A percentile compares a stretch with the other conserved stretches of the same genome.
Evolutionary conservation across 2,113 vertebrate genomes (phyloP).

Genomic region (Crypturellus undulatus): DNA sequence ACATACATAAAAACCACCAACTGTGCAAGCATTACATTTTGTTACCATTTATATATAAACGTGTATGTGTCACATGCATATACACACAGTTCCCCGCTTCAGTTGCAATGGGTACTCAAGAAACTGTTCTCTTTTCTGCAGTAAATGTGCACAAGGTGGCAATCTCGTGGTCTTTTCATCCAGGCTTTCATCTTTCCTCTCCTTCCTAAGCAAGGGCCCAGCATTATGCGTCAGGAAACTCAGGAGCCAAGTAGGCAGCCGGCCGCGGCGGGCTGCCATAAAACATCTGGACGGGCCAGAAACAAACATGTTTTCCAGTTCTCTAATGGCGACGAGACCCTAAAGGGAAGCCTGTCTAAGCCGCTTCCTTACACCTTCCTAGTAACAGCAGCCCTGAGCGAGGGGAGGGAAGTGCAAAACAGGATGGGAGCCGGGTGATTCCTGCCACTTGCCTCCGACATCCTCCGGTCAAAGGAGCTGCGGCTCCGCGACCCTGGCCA

Average conservation of each 20-base stretch:
- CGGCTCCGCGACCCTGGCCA: conserved; percentile 29
- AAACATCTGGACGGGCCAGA: conserved; percentile 48
- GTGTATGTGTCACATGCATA: accelerated
- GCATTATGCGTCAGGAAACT: conserved; percentile 19
- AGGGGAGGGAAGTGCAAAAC: conserved; percentile 68
- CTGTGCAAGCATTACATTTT: not conserved
- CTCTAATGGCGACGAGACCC: conserved; percentile 53
- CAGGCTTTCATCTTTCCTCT: conserved; percentile 23
- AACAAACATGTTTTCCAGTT: conserved; percentile 51
- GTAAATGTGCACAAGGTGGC: accelerated
- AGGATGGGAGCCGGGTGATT: conserved; percentile 65
- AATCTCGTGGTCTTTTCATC: not conserved
- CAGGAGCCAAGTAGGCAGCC: not conserved
- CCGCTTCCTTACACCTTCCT: conserved; percentile 78
- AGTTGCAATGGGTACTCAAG: not conserved
- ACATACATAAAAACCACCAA: not conserved
- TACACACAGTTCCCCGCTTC: not conserved
- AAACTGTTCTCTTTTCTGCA: not conserved
- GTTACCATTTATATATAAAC: not conserved
- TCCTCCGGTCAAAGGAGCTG: conserved; percentile 70
- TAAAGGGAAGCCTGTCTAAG: conserved; percentile 76
- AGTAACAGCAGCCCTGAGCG: conserved; percentile 76
- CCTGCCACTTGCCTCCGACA: conserved; percentile 67
- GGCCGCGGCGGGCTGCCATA: conserved; percentile 36
- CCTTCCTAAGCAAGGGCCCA: not conserved